Evolutionary conservation across 2,797 vertebrate species (phyloP).

Genomic region (Odontamblyopus rebecca): DNA sequence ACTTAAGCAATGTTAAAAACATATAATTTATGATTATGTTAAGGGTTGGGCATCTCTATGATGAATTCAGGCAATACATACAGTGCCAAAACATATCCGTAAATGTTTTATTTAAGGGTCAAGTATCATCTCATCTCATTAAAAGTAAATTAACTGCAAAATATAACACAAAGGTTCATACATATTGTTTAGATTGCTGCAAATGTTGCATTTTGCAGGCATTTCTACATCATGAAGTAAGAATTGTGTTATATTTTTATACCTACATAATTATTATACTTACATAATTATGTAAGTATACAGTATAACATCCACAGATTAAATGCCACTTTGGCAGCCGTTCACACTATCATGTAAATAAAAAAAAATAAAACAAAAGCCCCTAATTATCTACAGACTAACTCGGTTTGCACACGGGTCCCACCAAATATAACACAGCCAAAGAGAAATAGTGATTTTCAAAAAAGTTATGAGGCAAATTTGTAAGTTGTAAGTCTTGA

Average conservation of each 20-base stretch:
- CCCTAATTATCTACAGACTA: neutral
- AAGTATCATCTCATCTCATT: no score
- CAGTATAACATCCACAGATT: neutral
- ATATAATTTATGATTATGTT: no score
- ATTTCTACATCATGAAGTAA: neutral
- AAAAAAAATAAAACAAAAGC: neutral
- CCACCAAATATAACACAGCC: neutral
- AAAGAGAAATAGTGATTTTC: conserved; percentile 40
- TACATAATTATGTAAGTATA: neutral
- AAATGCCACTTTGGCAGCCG: neutral
- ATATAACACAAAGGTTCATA: no score
- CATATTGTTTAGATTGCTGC: no score
- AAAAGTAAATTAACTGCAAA: no score
- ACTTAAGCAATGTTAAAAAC: no score
- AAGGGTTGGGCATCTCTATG: no score
- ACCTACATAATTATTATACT: neutral
- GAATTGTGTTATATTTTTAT: neutral
- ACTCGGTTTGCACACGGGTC: neutral
- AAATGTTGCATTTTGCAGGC: no score
- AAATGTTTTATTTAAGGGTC: no score
- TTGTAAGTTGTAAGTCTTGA: neutral
- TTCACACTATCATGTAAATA: neutral
- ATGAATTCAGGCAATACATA: no score
- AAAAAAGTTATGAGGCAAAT: neutral
- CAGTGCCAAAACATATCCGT: no score